Percentiles rank a stretch among this genome's conserved stretches.
Evolutionary conservation across 1,140 invertebrate genomes (phyloP).

Genomic region (Lepidurus packardi): DNA sequence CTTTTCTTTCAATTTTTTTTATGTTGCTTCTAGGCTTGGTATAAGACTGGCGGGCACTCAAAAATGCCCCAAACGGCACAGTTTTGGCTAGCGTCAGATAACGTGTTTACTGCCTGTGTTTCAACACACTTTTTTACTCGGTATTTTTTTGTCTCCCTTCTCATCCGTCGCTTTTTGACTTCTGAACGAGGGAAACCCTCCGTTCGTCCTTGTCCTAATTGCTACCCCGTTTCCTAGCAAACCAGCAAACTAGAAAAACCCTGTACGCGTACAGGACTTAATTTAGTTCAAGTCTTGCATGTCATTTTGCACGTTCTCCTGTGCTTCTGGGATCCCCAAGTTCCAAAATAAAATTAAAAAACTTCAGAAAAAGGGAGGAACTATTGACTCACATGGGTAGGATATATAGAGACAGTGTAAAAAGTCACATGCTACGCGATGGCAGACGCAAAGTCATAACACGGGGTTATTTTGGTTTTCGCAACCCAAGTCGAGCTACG

Average conservation of each 20-base stretch:
- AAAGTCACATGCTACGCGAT: slow-evolving; percentile 8
- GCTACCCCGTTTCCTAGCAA: neutral
- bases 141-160: neutral
- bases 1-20: neutral
- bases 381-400: neutral
- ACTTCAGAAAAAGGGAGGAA: too few relatives aligned
- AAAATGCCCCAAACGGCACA: neutral
- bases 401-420: neutral
- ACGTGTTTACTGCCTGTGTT: neutral
- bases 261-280: neutral
- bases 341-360: neutral
- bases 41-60: neutral
- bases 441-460: slow-evolving; percentile 18
- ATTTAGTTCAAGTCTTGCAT: slow-evolving; percentile 19
- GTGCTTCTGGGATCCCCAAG: neutral
- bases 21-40: neutral
- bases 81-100: neutral
- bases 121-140: neutral
- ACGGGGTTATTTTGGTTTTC: slow-evolving; percentile 19
- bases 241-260: neutral
- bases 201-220: slow-evolving; percentile 19
- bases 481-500: neutral
- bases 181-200: neutral
- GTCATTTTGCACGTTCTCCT: slow-evolving; percentile 1
- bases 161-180: neutral